These are phyloP conservation scores for Idaea straminata DNA, from an alignment of 2,888 invertebrate genomes.

Conservation along the genomic window DNA sequence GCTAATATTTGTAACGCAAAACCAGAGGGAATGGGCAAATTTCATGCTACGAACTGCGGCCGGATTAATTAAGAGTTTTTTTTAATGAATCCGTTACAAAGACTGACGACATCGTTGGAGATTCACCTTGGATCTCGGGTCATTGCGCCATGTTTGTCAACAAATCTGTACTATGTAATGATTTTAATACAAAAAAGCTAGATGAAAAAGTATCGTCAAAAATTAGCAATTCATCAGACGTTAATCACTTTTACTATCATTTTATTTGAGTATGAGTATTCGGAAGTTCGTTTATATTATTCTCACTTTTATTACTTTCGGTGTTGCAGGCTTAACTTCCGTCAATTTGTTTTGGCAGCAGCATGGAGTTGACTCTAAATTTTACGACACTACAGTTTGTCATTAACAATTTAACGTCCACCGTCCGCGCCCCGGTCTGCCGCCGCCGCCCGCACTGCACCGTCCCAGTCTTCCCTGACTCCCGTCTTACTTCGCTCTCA, in stretches of 20 bases:
- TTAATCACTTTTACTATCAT: slow-evolving; percentile 29
- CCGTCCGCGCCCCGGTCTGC: slow-evolving; percentile 6
- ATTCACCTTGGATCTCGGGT: slow-evolving; percentile 3
- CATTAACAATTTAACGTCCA: slow-evolving; percentile 16
- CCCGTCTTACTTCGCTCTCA: not conserved
- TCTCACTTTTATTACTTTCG: slow-evolving; percentile 26
- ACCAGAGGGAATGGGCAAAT: slow-evolving; percentile 22
- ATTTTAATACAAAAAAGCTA: not conserved
- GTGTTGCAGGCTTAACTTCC: slow-evolving; percentile 22
- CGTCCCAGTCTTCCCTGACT: not conserved
- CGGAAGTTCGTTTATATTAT: slow-evolving; percentile 23
- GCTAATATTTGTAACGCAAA: slow-evolving; percentile 27
- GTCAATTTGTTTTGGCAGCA: slow-evolving; percentile 16
- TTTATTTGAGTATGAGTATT: slow-evolving; percentile 22
- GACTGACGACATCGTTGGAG: not conserved
- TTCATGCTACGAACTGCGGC: slow-evolving; percentile 15
- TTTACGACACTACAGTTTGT: slow-evolving; percentile 16
- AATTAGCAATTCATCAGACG: slow-evolving; percentile 23
- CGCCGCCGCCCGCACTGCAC: slow-evolving; percentile 9
- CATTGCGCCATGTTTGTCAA: not conserved
- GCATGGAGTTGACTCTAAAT: slow-evolving; percentile 5
- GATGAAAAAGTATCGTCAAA: slow-evolving; percentile 10
- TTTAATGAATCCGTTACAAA: not conserved
- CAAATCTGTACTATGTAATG: not conserved
- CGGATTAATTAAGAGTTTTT: not conserved